These are phyloP conservation scores for Leptinotarsa defecta DNA, from an alignment of 1,140 invertebrate species.

Conservation along the genomic window DNA sequence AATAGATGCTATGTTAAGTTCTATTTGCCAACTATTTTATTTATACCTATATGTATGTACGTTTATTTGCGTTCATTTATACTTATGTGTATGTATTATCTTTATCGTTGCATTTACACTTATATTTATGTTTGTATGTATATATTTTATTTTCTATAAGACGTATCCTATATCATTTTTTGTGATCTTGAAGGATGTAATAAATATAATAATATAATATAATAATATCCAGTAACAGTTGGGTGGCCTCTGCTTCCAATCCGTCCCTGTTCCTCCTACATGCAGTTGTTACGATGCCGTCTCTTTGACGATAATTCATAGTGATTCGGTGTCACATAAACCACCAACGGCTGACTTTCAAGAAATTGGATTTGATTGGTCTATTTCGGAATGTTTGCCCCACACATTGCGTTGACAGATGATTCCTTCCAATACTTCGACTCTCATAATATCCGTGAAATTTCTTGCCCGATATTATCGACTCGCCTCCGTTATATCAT, in stretches of 20 bases:
- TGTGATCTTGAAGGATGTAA: too few relatives aligned
- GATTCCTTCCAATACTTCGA: slow-evolving; percentile 12
- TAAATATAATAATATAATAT: too few relatives aligned
- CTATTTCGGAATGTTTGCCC: slow-evolving; percentile 11
- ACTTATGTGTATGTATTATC: too few relatives aligned
- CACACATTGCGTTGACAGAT: slow-evolving; percentile 15
- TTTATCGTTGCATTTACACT: too few relatives aligned
- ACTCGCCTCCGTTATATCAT: slow-evolving; percentile 12
- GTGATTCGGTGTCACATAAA: slow-evolving; percentile 1
- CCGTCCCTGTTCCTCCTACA: slow-evolving; percentile 7
- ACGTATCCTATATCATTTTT: too few relatives aligned
- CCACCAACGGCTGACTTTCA: slow-evolving; percentile 17
- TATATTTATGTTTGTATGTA: too few relatives aligned
- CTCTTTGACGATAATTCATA: background rate
- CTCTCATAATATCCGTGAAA: slow-evolving; percentile 7
- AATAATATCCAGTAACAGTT: too few relatives aligned
- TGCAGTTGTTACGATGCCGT: background rate
- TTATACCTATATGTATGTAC: too few relatives aligned
- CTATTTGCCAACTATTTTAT: too few relatives aligned
- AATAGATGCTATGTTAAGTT: too few relatives aligned
- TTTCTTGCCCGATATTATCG: slow-evolving; percentile 9
- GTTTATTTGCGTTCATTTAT: too few relatives aligned
- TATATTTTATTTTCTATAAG: too few relatives aligned
- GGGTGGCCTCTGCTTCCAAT: background rate
- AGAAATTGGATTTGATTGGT: slow-evolving; percentile 19